A percentile compares a stretch with the other conserved stretches of the same genome.
Conservation (phyloP, 1,140 invertebrate genomes). For the Dermatophagoides farinae region DNA sequence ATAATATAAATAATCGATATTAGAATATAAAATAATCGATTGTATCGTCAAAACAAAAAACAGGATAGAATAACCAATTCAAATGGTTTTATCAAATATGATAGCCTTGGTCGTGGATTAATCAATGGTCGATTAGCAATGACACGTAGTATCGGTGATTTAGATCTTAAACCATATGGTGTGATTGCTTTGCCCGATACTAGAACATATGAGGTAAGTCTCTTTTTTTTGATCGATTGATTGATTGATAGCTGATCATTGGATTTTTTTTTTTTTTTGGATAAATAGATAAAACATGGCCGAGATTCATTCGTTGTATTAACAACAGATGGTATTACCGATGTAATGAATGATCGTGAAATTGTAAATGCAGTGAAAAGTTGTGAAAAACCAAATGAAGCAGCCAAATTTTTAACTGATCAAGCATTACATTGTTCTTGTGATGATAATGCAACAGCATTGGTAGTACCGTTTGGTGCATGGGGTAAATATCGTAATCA, state of each 20-base stretch:
- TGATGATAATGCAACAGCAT: slow-evolving; percentile 34
- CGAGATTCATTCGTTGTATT: slow-evolving; percentile 34
- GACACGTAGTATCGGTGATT: slow-evolving; percentile 37
- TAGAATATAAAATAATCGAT: neutral
- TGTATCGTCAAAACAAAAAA: neutral
- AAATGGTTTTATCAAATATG: slow-evolving; percentile 24
- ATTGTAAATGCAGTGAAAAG: slow-evolving; percentile 30
- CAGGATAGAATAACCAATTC: slow-evolving; percentile 24
- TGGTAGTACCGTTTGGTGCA: slow-evolving; percentile 34
- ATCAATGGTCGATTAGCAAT: slow-evolving; percentile 34
- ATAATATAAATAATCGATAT: neutral
- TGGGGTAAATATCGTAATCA: slow-evolving; percentile 32
- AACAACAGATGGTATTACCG: slow-evolving; percentile 34
- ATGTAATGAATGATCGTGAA: slow-evolving; percentile 33
- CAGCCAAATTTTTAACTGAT: slow-evolving; percentile 31
- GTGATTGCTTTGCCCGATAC: slow-evolving; percentile 32
- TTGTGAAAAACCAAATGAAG: slow-evolving; percentile 29
- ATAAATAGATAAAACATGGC: slow-evolving; percentile 31
- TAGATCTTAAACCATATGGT: slow-evolving; percentile 34
- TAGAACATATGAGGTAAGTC: slow-evolving; percentile 25
- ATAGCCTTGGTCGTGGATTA: slow-evolving; percentile 28
- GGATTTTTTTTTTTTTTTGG: slow-evolving; percentile 17
- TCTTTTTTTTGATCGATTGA: neutral
- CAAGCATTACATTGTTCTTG: slow-evolving; percentile 34
- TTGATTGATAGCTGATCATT: neutral